Base-by-base conservation (phyloP, 2,888 invertebrate species). In the Nebria salina region DNA sequence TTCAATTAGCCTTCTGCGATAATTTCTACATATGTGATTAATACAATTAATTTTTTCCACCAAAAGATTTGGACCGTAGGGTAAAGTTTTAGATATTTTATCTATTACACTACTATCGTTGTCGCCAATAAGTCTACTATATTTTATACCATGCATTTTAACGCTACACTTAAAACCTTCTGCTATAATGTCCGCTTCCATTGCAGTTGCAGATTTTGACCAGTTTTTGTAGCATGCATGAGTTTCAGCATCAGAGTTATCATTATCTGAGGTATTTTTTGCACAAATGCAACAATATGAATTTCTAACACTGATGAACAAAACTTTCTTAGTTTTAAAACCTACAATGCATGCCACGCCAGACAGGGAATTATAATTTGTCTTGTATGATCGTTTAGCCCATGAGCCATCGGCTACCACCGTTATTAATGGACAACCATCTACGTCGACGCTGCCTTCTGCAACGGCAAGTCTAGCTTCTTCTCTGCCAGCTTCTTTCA, bases 51-150 rank as follows among this genome's bases (percentile, higher is more conserved):
- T 72, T 72, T 72, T 72, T 5, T 2, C 72, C 4, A 72, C 20
- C 1, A 72, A 26, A 13, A 26, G 20, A 34, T 72, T 25, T 15
- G 25, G 25, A 13, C 72, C 72, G 20, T 72, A 72, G 6, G 72
- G 72, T 72, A 72, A 26, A n/a, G 25, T 13, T 15, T 15, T 25
- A 5, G 20, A 20, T 15, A 72, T 13, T 72, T 72, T 72, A 11
- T 72, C 72, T 25, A 72, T 72, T 1, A 72, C 72, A 72, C 15
- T 72, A 34, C 72, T 72, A 25, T 72, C 72, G 25, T 34, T 34
- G 11, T 72, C 72, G 11, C 26, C 72, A 20, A 72, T 72, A 34
- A 72, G 25, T 34, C 0, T 25, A 6, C 20, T 72, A 25, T 72
- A 72, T 25, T 34, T 25, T 25, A 72, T 15, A 11, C 72, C 72